Percentiles rank a stretch among this genome's conserved stretches.
Evolutionary conservation across 2,113 vertebrate species (phyloP).

Genomic region (Narcine bancroftii): DNA sequence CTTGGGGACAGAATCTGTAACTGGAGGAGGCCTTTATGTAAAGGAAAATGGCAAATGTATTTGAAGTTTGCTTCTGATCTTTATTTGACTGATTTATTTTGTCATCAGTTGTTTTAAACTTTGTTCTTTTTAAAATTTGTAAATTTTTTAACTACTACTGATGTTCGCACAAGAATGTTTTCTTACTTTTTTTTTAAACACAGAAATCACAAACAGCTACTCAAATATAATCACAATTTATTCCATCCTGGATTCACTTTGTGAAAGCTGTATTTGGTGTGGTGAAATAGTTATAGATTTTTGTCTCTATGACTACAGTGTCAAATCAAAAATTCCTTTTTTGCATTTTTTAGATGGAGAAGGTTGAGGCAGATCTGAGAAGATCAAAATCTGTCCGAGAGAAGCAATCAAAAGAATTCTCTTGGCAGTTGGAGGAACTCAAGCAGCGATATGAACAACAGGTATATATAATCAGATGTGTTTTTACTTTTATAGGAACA

Average conservation of each 20-base stretch:
- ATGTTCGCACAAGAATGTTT: not conserved
- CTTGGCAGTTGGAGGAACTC: slow-evolving; percentile 69
- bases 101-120: slow-evolving; percentile 14
- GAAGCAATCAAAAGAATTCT: slow-evolving; percentile 77
- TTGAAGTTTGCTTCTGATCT: slow-evolving; percentile 34
- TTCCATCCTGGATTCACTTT: not conserved
- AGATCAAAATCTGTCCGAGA: slow-evolving; percentile 78
- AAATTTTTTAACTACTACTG: not conserved
- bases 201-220: not conserved
- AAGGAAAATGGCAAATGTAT: slow-evolving; percentile 32
- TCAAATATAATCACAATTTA: not conserved
- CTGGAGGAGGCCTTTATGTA: slow-evolving; percentile 31
- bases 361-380: slow-evolving; percentile 77
- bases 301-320: slow-evolving; percentile 27
- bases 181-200: not conserved
- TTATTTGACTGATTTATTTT: slow-evolving; percentile 32
- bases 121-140: not conserved
- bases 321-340: slow-evolving; percentile 60
- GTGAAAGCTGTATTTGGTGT: not conserved
- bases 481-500: slow-evolving; percentile 24
- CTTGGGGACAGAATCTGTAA: slow-evolving; percentile 34
- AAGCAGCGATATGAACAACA: slow-evolving; percentile 74
- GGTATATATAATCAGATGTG: slow-evolving; percentile 55
- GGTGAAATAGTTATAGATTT: slow-evolving; percentile 36
- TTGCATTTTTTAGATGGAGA: slow-evolving; percentile 73